A percentile compares a stretch with the other conserved stretches of the same genome.
phyloP scores from a whole-genome alignment of 2,113 vertebrate species.

The Rhinopithecus roxellana region DNA sequence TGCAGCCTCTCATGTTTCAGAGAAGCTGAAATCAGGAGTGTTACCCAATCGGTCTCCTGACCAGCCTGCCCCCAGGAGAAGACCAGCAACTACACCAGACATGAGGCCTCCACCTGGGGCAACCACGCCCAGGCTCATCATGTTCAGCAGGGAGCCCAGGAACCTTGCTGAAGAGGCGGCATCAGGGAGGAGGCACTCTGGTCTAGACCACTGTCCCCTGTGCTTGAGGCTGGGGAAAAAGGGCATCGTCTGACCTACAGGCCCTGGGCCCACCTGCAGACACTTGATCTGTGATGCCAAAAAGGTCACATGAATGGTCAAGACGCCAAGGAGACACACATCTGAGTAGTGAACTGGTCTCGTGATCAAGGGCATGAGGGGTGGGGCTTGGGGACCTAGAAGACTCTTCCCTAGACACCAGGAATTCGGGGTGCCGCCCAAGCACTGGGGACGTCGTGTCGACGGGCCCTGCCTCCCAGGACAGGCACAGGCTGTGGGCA shows the following conservation, averaged over 20 bases:
- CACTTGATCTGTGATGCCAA: not conserved
- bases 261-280: not conserved
- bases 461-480: not conserved
- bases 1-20: not conserved
- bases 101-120: accelerated
- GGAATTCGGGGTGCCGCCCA: not conserved
- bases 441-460: not conserved
- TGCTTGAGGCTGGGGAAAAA: not conserved
- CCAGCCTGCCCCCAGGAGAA: not conserved
- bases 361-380: too few relatives aligned
- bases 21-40: not conserved
- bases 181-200: not conserved
- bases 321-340: not conserved
- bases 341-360: accelerated
- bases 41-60: accelerated
- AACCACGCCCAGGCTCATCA: not conserved
- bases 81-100: not conserved
- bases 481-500: not conserved
- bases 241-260: accelerated
- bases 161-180: too few relatives aligned
- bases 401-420: not conserved
- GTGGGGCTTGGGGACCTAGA: not conserved
- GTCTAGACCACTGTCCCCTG: not conserved
- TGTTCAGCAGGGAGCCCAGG: not conserved
- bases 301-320: too few relatives aligned